Evolutionary conservation across 2,888 invertebrate genomes (phyloP), one percentile per base, ranked within the genome.

Genomic region (Catotricha subobsoleta): DNA sequence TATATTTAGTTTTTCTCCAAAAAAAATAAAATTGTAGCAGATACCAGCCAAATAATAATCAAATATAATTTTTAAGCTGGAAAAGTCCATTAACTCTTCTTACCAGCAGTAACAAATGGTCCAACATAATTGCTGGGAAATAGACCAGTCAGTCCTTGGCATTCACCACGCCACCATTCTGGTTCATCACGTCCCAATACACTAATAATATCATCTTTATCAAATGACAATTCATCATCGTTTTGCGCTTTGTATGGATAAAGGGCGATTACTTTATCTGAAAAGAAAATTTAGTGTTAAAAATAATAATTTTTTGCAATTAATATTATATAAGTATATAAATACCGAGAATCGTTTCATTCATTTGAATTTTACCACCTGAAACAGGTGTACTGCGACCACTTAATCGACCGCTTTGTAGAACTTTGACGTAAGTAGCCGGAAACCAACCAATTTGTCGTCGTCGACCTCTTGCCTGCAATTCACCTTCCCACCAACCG

Each of bases 401-500:
- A 12, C 78, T 79, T 7, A 72, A 70, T 12, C 76, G 67, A 0
- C 79, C 79, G 1, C 76, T 71, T 10, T 76, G 72, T 43, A 78
- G 71, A 16, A 79, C 59, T 68, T 94, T 94, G 8, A 97, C 92
- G 57, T 97, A 98, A 45, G 88, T 90, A 20, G 95, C 97, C 0
- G 98, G 98, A 66, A 99, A 98, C 98, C 98, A 98, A 3, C 98
- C 98, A 27, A 92, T 77, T 62, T 92, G 90, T 27, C 87, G 67
- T 57, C 86, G 86, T 51, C 87, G 75, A 1, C 94, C 91, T 54
- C 79, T 79, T 2, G 76, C 92, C 66, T 94, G 94, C 33, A 95
- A 64, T 63, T 98, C 97, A 2, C 98, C 98, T 66, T 98, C 97
- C 97, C 97, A 99, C 98, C 98, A 98, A 16, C 98, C 98, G 37